Evolutionary conservation across 2,888 invertebrate species (phyloP).

Genomic region (Colostygia pectinataria): DNA sequence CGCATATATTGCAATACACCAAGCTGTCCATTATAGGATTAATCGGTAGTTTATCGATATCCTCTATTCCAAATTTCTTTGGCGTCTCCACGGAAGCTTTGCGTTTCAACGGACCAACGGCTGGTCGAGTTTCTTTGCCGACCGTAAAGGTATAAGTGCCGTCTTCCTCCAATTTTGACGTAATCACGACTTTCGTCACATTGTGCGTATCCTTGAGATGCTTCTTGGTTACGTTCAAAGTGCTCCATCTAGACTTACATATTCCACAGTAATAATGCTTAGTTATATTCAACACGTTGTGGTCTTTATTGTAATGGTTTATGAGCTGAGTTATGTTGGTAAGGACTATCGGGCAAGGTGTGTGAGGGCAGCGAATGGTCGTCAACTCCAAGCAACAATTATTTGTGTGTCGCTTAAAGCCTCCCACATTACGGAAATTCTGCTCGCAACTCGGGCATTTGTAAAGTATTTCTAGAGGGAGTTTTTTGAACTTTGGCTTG

Average conservation of each 20-base stretch:
- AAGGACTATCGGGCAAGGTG: constrained; percentile 18
- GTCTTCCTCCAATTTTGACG: constrained; percentile 1
- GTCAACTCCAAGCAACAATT: constrained; percentile 36
- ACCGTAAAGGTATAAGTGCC: constrained; percentile 7
- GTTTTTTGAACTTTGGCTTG: constrained; percentile 14
- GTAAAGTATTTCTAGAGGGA: constrained; percentile 31
- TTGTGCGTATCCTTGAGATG: constrained; percentile 47
- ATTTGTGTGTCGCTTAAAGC: constrained; percentile 52
- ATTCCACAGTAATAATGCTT: constrained; percentile 41
- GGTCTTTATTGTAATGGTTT: constrained; percentile 47
- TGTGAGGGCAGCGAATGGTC: constrained; percentile 29
- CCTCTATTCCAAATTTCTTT: constrained; percentile 80
- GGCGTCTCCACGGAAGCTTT: constrained; percentile 28
- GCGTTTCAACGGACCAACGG: constrained; percentile 6
- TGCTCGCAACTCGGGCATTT: constrained; percentile 54
- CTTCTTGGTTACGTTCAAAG: constrained; percentile 33
- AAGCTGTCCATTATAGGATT: constrained; percentile 84
- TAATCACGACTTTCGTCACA: constrained; percentile 21
- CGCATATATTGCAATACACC: constrained; percentile 86
- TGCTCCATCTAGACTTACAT: constrained; percentile 37
- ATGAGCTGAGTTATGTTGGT: constrained; percentile 35
- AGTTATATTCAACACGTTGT: constrained; percentile 24
- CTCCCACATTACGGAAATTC: constrained; percentile 31
- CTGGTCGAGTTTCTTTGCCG: neutral
- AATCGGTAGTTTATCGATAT: constrained; percentile 85